Evolutionary conservation across 2,888 invertebrate genomes (phyloP), one percentile per base, ranked within the genome.

Genomic region (Conus canariensis): DNA sequence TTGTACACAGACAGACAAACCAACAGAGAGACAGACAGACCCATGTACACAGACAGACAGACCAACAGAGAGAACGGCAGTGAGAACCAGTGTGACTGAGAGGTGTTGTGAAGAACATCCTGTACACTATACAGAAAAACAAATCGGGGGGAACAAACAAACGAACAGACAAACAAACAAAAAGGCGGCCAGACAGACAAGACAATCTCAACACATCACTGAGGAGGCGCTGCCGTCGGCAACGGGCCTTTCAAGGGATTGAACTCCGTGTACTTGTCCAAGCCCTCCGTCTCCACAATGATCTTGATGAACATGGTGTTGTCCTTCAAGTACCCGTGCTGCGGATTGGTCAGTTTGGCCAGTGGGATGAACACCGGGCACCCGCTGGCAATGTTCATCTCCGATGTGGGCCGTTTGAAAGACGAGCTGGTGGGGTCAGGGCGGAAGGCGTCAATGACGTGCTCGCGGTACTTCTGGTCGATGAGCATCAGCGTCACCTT

Each of bases 321-420:
- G 90, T 95, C 95, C 88, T 93, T 94, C n/a, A 95, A 93, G 91
- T 94, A 95, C 6, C 93, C 93, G 25, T 91, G 88, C 64, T 90
- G 91, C 19, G 92, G 90, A 74, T 92, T 93, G 59, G 93, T 93
- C 19, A 95, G 91, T 74, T 94, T 92, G 22, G 93, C 88, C 25
- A 94, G 91, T 0, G 93, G 93, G 82, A 95, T 92, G 91, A 96
- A 96, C 88, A 95, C 91, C 0, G 96, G 96, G 90, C 96, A 96
- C 1, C 96, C 96, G 90, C 95, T 95, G 8, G 96, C 96, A 19
- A 96, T 96, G 93, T 96, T 96, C 95, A 96, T 96, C 90, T 96
- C 95, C 4, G 95, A 93, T 19, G 93, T 93, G 8, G 96, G 96
- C 58, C 95, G 92, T 87, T 92, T 93, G 93, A 96, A 96, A 0